Evolutionary conservation across 2,113 vertebrate genomes (phyloP), one percentile per base, ranked within the genome.

Genomic region (Microcebus griseorufus): DNA sequence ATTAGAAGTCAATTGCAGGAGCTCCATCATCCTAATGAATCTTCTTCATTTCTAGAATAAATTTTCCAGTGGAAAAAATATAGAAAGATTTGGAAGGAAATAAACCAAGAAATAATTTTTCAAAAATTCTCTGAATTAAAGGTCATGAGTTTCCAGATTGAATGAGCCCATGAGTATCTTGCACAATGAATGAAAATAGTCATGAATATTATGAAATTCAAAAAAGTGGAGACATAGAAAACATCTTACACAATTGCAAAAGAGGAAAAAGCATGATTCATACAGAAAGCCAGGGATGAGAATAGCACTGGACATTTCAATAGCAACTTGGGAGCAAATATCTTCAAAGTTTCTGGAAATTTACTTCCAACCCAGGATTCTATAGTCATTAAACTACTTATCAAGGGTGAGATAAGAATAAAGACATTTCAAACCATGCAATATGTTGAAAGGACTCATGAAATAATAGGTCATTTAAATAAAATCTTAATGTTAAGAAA

Each of bases 11-110:
- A 60, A 42, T 7, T n/a, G 2, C 22, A 20, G 62, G 42, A 29
- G 16, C 3, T 34, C 4, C 16, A 8, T 14, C 1, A 1, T 39
- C 37, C 11, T 1, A 45, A 10, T 3, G 9, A 34, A 18, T 20
- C 42, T 76, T 69, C 16, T 83, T 29, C 23, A 9, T 23, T 64
- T 78, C 55, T 25, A 25, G 14, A 84, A 20, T 17, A 34, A 70
- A 67, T 14, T 27, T 27, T 67, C 34, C 48, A 73, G 51, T 37
- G 2, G 3, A n/a, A 39, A 39, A 60, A 25, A n/a, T 55, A 25
- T 13, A 27, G 14, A 34, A 55, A 83, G 17, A 58, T 0, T 11
- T 60, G 51, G 10, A 72, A 69, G 32, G 39, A 48, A 88, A 58
- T 80, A 62, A 93, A 42, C 14, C 16, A 65, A 48, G 16, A 48